These are phyloP conservation scores for Psittacula derbiana DNA, from an alignment of 2,797 vertebrate species.

Conservation along the genomic window DNA sequence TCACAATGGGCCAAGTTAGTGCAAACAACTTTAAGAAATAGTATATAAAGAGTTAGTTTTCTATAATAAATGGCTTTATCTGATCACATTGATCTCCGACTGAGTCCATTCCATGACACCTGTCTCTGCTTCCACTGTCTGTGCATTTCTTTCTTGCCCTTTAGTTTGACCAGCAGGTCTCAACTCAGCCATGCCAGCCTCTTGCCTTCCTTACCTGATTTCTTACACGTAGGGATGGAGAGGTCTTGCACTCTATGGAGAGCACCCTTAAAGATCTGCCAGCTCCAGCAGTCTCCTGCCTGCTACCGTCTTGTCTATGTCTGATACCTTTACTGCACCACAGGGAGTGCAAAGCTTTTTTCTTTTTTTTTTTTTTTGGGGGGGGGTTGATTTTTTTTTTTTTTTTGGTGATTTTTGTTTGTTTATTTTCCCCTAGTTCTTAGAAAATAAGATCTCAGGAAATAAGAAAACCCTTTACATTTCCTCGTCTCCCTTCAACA, in stretches of 20 bases:
- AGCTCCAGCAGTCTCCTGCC: neutral
- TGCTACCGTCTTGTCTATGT: neutral
- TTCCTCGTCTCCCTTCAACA: accelerated
- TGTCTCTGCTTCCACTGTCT: neutral
- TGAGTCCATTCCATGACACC: too few species aligned
- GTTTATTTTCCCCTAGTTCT: neutral
- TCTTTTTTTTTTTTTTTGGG: neutral
- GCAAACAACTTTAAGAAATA: too few species aligned
- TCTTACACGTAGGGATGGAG: accelerated
- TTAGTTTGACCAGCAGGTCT: neutral
- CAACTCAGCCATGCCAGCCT: neutral
- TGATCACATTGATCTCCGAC: too few species aligned
- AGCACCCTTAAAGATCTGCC: neutral
- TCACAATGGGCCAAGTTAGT: too few species aligned
- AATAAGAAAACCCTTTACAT: neutral
- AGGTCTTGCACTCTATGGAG: neutral
- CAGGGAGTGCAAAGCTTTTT: neutral
- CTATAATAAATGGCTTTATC: too few species aligned
- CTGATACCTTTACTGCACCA: neutral
- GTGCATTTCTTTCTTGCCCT: neutral
- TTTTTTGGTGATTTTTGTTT: neutral
- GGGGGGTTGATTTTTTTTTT: too few species aligned
- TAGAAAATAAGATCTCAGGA: neutral
- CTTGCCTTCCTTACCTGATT: neutral
- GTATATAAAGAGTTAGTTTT: too few species aligned